Conservation (phyloP, 1,140 invertebrate genomes). For the Drosophila kanapiae region DNA sequence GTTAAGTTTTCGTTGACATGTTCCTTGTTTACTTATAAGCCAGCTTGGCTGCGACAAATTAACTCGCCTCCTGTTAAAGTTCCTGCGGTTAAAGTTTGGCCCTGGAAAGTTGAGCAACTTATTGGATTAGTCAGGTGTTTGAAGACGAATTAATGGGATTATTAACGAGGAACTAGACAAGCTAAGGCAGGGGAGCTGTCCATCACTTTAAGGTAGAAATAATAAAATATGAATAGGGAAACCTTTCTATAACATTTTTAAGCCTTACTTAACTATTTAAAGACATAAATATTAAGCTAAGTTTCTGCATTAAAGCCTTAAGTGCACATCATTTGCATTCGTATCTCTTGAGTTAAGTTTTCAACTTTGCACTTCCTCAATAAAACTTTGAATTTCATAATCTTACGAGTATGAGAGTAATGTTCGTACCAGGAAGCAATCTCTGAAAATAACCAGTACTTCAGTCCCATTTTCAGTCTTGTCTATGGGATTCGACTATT, state of each 20-base stretch:
- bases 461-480: conserved; percentile 12
- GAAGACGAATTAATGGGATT: conserved; percentile 21
- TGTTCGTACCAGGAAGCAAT: conserved; percentile 25
- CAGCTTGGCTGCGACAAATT: conserved; percentile 46
- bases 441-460: conserved; percentile 20
- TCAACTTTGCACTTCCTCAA: conserved; percentile 16
- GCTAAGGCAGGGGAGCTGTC: background rate
- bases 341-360: background rate
- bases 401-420: conserved; percentile 16
- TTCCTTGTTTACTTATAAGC: conserved; percentile 49
- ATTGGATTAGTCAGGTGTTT: conserved; percentile 49
- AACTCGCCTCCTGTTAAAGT: conserved; percentile 39
- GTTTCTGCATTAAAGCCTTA: background rate
- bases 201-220: too few relatives aligned
- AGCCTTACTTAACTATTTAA: too few relatives aligned
- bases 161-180: background rate
- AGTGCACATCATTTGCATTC: background rate
- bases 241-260: too few relatives aligned
- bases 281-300: too few relatives aligned
- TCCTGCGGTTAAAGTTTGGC: conserved; percentile 24
- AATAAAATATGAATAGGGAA: too few relatives aligned
- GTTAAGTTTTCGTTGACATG: conserved; percentile 59
- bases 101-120: conserved; percentile 24
- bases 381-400: conserved; percentile 26
- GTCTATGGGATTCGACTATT: conserved; percentile 37